These are phyloP conservation scores for Papilio machaon DNA, from an alignment of 1,140 invertebrate species.

Conservation along the genomic window DNA sequence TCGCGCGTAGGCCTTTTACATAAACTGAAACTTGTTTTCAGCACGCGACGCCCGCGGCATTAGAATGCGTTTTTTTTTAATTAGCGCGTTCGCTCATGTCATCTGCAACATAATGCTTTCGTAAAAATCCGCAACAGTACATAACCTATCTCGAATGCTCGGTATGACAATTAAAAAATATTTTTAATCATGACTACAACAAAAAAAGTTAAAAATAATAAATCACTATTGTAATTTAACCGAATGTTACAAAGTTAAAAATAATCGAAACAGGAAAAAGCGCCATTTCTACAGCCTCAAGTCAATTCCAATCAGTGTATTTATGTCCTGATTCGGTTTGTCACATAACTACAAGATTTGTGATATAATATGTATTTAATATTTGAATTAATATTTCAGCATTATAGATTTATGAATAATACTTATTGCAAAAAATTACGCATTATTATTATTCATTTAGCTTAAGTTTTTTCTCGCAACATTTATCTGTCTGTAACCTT, in stretches of 20 bases:
- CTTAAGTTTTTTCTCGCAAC: neutral
- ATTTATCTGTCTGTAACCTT: no score
- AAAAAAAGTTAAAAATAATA: neutral
- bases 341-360: neutral
- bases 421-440: neutral
- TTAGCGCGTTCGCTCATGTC: neutral
- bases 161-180: neutral
- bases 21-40: neutral
- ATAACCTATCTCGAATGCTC: neutral
- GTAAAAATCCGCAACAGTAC: neutral
- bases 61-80: conserved; percentile 21
- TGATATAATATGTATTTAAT: no score
- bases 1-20: neutral
- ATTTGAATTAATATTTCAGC: no score
- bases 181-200: neutral
- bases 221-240: neutral
- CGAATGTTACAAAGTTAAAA: neutral
- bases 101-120: neutral
- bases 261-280: neutral
- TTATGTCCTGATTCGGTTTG: neutral
- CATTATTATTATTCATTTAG: neutral
- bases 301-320: neutral
- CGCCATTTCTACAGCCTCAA: neutral
- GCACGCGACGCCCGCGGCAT: conserved; percentile 10
- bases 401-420: no score